Conservation (phyloP, 2,797 vertebrate genomes). For the Telmatherina bonti region DNA sequence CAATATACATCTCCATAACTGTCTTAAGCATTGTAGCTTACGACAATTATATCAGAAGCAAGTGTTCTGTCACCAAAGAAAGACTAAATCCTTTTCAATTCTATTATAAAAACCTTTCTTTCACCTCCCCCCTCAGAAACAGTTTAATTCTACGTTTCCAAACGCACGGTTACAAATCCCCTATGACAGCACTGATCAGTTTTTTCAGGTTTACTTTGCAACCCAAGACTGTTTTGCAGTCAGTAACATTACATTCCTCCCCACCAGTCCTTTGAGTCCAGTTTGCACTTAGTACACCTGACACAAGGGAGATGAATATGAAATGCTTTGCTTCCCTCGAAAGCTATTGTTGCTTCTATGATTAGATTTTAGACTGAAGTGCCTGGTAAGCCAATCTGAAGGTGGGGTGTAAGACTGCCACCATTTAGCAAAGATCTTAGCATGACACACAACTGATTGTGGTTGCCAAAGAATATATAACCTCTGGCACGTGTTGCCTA, state of each 20-base stretch:
- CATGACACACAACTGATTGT: slow-evolving; percentile 47
- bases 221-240: slow-evolving; percentile 73
- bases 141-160: slow-evolving; percentile 61
- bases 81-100: slow-evolving; percentile 6
- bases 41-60: not conserved
- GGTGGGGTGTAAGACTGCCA: slow-evolving; percentile 60
- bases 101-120: slow-evolving; percentile 51
- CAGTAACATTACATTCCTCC: slow-evolving; percentile 73
- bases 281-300: slow-evolving; percentile 72
- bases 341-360: slow-evolving; percentile 69
- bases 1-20: not conserved
- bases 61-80: not conserved
- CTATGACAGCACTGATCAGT: slow-evolving; percentile 58
- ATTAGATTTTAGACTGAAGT: slow-evolving; percentile 76
- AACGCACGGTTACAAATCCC: slow-evolving; percentile 59
- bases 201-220: slow-evolving; percentile 67
- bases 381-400: slow-evolving; percentile 65
- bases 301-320: slow-evolving; percentile 79
- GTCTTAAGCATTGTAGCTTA: not conserved
- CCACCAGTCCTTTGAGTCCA: slow-evolving; percentile 63
- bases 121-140: slow-evolving; percentile 65
- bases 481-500: slow-evolving; percentile 27
- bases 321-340: slow-evolving; percentile 77
- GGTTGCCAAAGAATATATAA: slow-evolving; percentile 34
- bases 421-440: slow-evolving; percentile 53